Conservation (phyloP, 2,888 invertebrate species). For the Caenorhabditis japonica region DNA sequence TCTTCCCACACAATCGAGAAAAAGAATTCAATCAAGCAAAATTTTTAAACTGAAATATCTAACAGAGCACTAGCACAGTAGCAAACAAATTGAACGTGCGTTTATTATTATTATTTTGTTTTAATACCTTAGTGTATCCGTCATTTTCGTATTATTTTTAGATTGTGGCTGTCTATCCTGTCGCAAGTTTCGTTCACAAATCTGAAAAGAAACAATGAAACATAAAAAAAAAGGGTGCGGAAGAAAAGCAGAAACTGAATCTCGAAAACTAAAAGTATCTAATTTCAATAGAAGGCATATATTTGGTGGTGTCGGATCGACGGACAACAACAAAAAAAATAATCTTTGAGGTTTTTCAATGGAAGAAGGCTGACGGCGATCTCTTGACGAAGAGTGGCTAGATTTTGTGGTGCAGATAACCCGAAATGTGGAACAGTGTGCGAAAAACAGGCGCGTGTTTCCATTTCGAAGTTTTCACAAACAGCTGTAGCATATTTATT, state of each 20-base stretch:
- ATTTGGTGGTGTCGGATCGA: too few relatives aligned
- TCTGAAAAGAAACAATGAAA: slow-evolving; percentile 20
- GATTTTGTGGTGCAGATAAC: slow-evolving; percentile 47
- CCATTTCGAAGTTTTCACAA: slow-evolving; percentile 20
- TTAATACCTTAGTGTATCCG: slow-evolving; percentile 40
- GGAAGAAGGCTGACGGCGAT: slow-evolving; percentile 9
- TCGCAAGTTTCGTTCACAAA: slow-evolving; percentile 30
- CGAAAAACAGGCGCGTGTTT: slow-evolving; percentile 49
- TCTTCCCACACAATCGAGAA: slow-evolving; percentile 18
- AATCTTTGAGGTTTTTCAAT: slow-evolving; percentile 45
- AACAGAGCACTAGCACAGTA: too few relatives aligned
- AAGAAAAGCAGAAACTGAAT: slow-evolving; percentile 8
- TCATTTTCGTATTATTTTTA: slow-evolving; percentile 31
- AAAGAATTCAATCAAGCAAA: slow-evolving; percentile 8
- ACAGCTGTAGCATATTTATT: slow-evolving; percentile 30
- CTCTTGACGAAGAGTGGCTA: slow-evolving; percentile 31
- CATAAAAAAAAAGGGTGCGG: slow-evolving; percentile 6
- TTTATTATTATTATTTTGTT: slow-evolving; percentile 2
- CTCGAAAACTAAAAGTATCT: slow-evolving; percentile 15
- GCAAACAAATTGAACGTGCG: neutral
- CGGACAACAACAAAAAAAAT: slow-evolving; percentile 11
- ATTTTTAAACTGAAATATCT: too few relatives aligned
- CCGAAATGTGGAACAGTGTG: slow-evolving; percentile 52
- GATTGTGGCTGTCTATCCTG: slow-evolving; percentile 2
- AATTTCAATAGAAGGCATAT: slow-evolving; percentile 22